Percentiles rank a stretch among this genome's conserved stretches.
These are phyloP conservation scores for Enteromius trimaculatus DNA, from an alignment of 2,797 vertebrate species.

Conservation along the genomic window DNA sequence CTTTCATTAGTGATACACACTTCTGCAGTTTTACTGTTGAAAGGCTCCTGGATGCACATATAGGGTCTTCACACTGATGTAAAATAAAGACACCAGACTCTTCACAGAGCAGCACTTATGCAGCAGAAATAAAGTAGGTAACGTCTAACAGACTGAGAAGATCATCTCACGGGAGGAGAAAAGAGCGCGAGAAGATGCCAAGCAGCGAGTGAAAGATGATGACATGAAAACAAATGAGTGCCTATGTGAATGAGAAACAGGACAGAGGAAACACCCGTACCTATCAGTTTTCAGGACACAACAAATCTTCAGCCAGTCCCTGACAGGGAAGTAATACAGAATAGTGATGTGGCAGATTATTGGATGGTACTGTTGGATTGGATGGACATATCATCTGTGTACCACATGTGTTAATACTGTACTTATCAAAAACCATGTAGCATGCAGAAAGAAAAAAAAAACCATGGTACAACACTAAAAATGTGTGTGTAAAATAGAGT, in stretches of 20 bases:
- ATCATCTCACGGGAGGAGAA: not conserved
- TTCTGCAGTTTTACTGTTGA: not conserved
- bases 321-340: not conserved
- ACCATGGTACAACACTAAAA: no score
- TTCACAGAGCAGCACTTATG: constrained; percentile 5
- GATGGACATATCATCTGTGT: no score
- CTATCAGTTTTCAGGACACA: not conserved
- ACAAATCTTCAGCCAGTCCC: not conserved
- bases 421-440: no score
- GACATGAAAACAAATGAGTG: not conserved
- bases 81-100: constrained; percentile 28
- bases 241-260: not conserved
- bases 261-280: not conserved
- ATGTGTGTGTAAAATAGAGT: no score
- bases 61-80: not conserved
- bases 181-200: not conserved
- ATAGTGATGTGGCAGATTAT: not conserved
- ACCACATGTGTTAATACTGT: no score
- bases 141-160: constrained; percentile 11
- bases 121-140: constrained; percentile 6
- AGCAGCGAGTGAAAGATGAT: constrained; percentile 6
- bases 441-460: no score
- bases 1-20: not conserved
- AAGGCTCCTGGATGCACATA: not conserved
- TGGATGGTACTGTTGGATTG: not conserved